These are phyloP conservation scores for Anableps anableps DNA, from an alignment of 2,797 vertebrate species.

Conservation along the genomic window DNA sequence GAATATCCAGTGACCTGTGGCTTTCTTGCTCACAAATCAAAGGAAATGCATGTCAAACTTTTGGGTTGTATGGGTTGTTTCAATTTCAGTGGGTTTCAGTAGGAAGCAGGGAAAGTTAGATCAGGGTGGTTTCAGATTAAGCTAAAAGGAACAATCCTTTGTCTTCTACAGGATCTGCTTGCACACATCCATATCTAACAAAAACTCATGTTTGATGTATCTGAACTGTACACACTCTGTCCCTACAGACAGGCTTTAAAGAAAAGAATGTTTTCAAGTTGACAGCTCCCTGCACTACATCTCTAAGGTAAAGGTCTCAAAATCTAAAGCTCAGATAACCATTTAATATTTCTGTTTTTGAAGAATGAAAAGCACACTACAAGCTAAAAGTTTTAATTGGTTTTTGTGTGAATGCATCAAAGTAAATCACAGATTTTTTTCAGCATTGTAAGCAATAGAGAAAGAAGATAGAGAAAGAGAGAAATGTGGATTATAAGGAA, in stretches of 20 bases:
- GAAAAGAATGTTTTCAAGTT: slow-evolving; percentile 26
- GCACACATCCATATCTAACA: not conserved
- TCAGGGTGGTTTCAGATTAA: not conserved
- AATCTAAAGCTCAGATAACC: slow-evolving; percentile 32
- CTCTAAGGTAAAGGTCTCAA: slow-evolving; percentile 16
- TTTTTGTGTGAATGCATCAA: slow-evolving; percentile 39
- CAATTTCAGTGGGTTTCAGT: slow-evolving; percentile 6
- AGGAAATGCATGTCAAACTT: slow-evolving; percentile 12
- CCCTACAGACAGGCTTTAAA: slow-evolving; percentile 22
- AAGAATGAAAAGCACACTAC: slow-evolving; percentile 8
- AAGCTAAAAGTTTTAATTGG: slow-evolving; percentile 47
- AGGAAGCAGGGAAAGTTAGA: not conserved
- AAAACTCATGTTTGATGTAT: slow-evolving; percentile 19
- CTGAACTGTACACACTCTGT: slow-evolving; percentile 19
- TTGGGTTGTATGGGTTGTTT: not conserved
- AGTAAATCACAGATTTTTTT: slow-evolving; percentile 49
- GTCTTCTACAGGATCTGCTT: not conserved
- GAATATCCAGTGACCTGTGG: slow-evolving; percentile 2
- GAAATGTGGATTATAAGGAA: slow-evolving; percentile 45
- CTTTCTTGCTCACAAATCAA: not conserved
- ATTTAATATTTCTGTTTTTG: slow-evolving; percentile 54
- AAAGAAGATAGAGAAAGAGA: slow-evolving; percentile 24
- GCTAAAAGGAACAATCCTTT: not conserved
- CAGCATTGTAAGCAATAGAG: slow-evolving; percentile 10
- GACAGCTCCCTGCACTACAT: slow-evolving; percentile 32